Base-by-base conservation (phyloP, 2,888 invertebrate species). In the Lordiphosa andalusiaca region DNA sequence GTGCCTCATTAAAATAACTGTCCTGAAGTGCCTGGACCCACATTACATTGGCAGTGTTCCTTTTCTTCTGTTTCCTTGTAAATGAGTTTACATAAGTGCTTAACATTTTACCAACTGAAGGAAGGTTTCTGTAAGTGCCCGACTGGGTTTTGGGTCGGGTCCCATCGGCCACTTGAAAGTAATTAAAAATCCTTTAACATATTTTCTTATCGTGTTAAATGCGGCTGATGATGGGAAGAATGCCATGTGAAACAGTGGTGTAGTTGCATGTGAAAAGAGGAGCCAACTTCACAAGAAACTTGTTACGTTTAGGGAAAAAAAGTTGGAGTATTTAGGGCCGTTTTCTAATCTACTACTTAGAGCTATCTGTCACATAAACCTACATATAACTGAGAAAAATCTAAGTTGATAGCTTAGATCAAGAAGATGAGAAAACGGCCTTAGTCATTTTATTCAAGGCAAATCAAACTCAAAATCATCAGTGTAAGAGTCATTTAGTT, bases 141-240 rank as follows among this genome's bases (percentile, higher is more conserved):
- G 54, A 36, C 19, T 40, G 19, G 10, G 38, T 33, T 16, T 21
- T 51, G 25, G 65, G 49, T 55, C 48, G 10, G 10, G 30, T 10
- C 9, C 30, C 30, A 9, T 68, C 67, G 69, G 57, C 74, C 80
- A 80, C 80, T 80, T 77, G 80, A 83, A 77, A 80, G 77, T 72
- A 80, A 80, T 83, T 80, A 77, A 83, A 73, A 80, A 74, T 80
- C 81, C 83, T 80, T 80, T 80, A 71, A 68, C 74, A 82, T 82
- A 80, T 71, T 82, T 73, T 63, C 78, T 67, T 81, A 77, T 81
- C 82, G 64, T 63, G 64, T 66, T 64, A 60, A 80, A 67, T 51
- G 77, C 42, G 38, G 61, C 23, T 56, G 52, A 48, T 48, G 61
- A 61, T 67, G 65, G 64, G 33, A 60, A 63, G 64, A 37, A 58